Percentiles rank a stretch among this genome's conserved stretches.
Evolutionary conservation across 2,113 vertebrate genomes (phyloP).

Genomic region (Dinomys branickii): DNA sequence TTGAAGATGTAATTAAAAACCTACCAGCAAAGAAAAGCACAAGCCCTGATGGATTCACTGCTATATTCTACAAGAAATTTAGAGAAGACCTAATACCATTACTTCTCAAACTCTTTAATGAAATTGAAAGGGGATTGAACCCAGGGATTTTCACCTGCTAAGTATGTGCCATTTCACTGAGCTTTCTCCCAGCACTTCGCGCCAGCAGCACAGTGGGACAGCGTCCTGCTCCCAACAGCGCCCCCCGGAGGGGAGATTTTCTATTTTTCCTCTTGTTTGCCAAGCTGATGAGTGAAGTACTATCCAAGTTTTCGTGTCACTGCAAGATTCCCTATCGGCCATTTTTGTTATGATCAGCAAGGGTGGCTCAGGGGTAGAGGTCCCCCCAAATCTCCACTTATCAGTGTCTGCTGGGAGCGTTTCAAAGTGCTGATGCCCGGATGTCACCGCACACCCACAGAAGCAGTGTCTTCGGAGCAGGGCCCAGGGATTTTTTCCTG

Average conservation of each 20-base stretch:
- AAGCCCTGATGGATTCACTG: no score
- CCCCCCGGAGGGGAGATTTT: not conserved
- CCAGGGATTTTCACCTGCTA: not conserved
- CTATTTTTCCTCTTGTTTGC: not conserved
- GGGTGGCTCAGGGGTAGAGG: not conserved
- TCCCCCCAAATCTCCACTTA: not conserved
- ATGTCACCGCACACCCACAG: not conserved
- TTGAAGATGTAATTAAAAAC: no score
- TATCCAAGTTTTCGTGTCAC: not conserved
- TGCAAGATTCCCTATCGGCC: not conserved
- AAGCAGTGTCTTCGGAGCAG: not conserved
- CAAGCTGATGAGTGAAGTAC: not conserved
- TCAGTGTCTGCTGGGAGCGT: not conserved
- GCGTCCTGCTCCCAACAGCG: accelerated
- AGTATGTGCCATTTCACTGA: not conserved
- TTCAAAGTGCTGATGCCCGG: not conserved
- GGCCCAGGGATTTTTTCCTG: not conserved
- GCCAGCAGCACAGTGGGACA: not conserved
- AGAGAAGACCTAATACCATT: no score
- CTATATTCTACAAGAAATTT: no score
- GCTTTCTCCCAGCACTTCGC: no score
- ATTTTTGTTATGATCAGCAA: not conserved
- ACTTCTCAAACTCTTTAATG: no score
- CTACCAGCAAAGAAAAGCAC: no score
- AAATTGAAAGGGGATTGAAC: not conserved